phyloP scores from a whole-genome alignment of 2,797 vertebrate genomes.

The Melanotaenia pygmaea region DNA sequence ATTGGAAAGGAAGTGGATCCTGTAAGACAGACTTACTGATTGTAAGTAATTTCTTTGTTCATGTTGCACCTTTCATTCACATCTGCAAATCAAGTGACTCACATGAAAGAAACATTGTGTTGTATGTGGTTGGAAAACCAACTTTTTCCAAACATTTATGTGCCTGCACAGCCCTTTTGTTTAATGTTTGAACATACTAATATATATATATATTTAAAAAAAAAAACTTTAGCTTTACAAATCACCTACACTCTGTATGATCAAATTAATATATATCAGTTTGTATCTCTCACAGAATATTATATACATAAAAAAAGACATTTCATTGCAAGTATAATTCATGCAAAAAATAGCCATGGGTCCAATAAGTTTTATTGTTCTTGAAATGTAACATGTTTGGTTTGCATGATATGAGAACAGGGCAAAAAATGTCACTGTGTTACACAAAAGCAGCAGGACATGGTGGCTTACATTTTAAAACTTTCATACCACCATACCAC shows the following conservation, averaged over 20 bases:
- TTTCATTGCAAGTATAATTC: no score
- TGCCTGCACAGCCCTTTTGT: background rate
- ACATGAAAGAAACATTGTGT: no score
- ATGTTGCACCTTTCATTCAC: no score
- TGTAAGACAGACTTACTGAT: background rate
- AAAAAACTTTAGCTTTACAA: background rate
- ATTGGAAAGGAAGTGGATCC: slow-evolving; percentile 39
- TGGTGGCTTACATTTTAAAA: slow-evolving; percentile 5
- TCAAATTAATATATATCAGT: background rate
- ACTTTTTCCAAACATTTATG: background rate
- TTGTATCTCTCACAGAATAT: background rate
- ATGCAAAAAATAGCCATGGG: slow-evolving; percentile 10
- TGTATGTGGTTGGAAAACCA: background rate
- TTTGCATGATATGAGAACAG: slow-evolving; percentile 38
- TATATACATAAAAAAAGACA: background rate
- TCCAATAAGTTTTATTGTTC: slow-evolving; percentile 71
- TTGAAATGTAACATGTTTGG: slow-evolving; percentile 48
- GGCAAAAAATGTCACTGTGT: slow-evolving; percentile 24
- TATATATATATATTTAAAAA: background rate
- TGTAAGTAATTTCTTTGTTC: background rate
- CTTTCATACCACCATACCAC: slow-evolving; percentile 8
- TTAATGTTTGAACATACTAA: slow-evolving; percentile 9
- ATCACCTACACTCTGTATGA: background rate
- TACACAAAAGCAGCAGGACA: slow-evolving; percentile 46
- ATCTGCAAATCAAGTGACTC: no score